Evolutionary conservation across 1,140 invertebrate species (phyloP).

Genomic region (Dufourea novaeangliae): DNA sequence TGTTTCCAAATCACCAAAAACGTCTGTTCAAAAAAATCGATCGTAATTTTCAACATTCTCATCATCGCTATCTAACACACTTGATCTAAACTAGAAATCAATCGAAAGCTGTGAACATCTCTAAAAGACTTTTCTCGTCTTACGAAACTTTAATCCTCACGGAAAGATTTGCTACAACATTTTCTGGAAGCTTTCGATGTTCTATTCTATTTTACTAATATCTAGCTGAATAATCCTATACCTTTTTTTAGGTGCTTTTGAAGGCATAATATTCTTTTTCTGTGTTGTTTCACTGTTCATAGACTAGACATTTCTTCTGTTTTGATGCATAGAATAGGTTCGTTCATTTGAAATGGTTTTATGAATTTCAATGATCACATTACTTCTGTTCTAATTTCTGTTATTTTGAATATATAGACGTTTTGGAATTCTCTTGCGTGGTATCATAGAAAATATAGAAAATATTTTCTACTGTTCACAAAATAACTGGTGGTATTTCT

Average conservation of each 20-base stretch:
- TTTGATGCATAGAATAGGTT: not conserved
- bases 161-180: not conserved
- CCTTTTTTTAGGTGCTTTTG: not conserved
- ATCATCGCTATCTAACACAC: constrained; percentile 45
- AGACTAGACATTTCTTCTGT: not conserved
- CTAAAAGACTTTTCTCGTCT: not conserved
- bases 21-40: constrained; percentile 11
- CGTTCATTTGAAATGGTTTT: too few species aligned
- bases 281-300: not conserved
- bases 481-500: too few species aligned
- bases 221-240: not conserved
- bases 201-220: not conserved
- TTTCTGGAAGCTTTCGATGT: not conserved
- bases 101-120: constrained; percentile 5
- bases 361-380: too few species aligned
- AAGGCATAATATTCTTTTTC: not conserved
- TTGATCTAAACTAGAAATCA: constrained; percentile 42
- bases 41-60: constrained; percentile 38
- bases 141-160: not conserved
- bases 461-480: too few species aligned
- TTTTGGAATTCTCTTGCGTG: too few species aligned
- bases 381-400: too few species aligned
- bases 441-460: too few species aligned
- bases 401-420: too few species aligned
- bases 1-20: constrained; percentile 61